Conservation (phyloP, 2,888 invertebrate genomes). For the Dendrolimus houi region DNA sequence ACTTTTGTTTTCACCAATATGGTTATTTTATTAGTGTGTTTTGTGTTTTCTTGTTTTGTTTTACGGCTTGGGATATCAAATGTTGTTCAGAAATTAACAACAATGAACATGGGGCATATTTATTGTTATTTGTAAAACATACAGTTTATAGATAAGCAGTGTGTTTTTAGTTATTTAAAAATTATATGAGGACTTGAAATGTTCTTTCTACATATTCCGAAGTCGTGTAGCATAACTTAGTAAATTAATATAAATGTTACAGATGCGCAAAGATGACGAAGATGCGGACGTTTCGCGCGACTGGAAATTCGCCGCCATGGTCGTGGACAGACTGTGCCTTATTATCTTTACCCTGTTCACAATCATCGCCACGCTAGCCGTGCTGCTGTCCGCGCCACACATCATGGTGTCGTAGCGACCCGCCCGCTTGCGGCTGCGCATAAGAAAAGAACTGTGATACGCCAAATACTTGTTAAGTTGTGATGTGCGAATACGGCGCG, state of each 20-base stretch:
- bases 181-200: too few species aligned
- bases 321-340: constrained; percentile 99
- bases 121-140: too few species aligned
- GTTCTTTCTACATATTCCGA: too few species aligned
- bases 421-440: constrained; percentile 71
- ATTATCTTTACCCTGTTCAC: constrained; percentile 99
- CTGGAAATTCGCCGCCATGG: constrained; percentile 99
- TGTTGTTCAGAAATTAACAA: too few species aligned
- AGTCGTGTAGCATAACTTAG: too few species aligned
- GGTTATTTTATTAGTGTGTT: too few species aligned
- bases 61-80: too few species aligned
- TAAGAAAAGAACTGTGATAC: constrained; percentile 81
- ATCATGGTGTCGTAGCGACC: constrained; percentile 92
- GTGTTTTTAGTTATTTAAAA: too few species aligned
- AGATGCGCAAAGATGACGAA: constrained; percentile 96
- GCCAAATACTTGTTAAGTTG: constrained; percentile 82
- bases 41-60: too few species aligned
- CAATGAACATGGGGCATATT: too few species aligned
- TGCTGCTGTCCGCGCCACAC: constrained; percentile 97
- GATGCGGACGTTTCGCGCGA: constrained; percentile 96
- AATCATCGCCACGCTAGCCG: constrained; percentile 97
- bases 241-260: constrained; percentile 33
- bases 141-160: too few species aligned
- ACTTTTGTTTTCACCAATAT: too few species aligned
- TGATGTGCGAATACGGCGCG: constrained; percentile 70